Evolutionary conservation across 2,888 invertebrate genomes (phyloP).

Genomic region (Steinernema scapterisci): DNA sequence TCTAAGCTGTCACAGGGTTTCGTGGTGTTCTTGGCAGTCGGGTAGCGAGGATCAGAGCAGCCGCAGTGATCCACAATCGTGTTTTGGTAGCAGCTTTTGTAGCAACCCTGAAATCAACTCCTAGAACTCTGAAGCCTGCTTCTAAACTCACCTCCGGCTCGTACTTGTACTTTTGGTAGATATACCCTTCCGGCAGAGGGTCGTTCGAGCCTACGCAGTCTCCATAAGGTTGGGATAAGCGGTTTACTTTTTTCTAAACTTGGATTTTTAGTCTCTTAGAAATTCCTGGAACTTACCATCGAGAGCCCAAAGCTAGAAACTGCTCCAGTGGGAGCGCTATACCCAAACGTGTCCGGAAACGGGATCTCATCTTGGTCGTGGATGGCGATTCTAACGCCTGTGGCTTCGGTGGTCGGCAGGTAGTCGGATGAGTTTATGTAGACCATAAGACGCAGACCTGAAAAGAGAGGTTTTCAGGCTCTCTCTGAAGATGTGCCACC

Average conservation of each 20-base stretch:
- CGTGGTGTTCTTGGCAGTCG: slow-evolving; percentile 48
- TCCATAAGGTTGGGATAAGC: slow-evolving; percentile 51
- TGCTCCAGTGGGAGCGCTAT: slow-evolving; percentile 62
- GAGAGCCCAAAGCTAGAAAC: slow-evolving; percentile 62
- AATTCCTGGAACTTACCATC: slow-evolving; percentile 43
- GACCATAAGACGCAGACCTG: slow-evolving; percentile 63
- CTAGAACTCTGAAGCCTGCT: neutral
- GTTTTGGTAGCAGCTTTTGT: slow-evolving; percentile 63
- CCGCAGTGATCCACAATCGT: slow-evolving; percentile 58
- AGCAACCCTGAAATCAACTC: slow-evolving; percentile 56
- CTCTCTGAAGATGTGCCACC: slow-evolving; percentile 29
- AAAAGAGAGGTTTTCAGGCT: slow-evolving; percentile 18
- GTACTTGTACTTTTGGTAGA: slow-evolving; percentile 63
- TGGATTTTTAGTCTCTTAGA: neutral
- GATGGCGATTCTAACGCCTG: slow-evolving; percentile 62
- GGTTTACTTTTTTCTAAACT: slow-evolving; percentile 56
- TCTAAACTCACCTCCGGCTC: slow-evolving; percentile 62
- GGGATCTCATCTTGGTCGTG: slow-evolving; percentile 61
- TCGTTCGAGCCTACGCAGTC: slow-evolving; percentile 46
- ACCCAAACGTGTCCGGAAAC: slow-evolving; percentile 66
- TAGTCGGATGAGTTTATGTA: slow-evolving; percentile 66
- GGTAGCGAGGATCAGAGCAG: slow-evolving; percentile 66
- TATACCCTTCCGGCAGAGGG: slow-evolving; percentile 51
- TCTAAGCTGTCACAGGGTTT: slow-evolving; percentile 51
- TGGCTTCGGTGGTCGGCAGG: slow-evolving; percentile 64